Base-by-base conservation (phyloP, 2,888 invertebrate genomes). In the Cacoxenus indagator region DNA sequence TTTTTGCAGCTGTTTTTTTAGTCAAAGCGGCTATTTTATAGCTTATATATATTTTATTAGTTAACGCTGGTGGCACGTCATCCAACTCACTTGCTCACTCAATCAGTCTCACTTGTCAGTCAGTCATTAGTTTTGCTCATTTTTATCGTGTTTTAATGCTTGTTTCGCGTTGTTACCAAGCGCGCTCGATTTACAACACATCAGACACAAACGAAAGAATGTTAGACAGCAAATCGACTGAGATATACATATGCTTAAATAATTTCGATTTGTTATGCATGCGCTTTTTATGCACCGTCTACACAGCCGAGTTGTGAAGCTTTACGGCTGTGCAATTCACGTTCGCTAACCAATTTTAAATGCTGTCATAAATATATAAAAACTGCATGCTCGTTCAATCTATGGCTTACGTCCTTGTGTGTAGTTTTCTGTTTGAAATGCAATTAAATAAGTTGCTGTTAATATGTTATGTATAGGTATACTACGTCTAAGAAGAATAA, bases 161-260 rank as follows among this genome's bases (percentile, higher is more conserved):
- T 55, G 55, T 55, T 62, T 62, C 11, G 45, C 29, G 24, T 65
- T 70, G 78, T 79, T 79, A 82, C 84, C 70, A 83, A 37, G 82
- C 76, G 78, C 61, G 51, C 71, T 76, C 78, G 69, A 72, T 74
- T 71, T 69, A 67, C 67, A 79, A 48, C 5, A 37, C 37, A 37
- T 37, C 37, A 37, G 8, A 37, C 37, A 37, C 14, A 4, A 11
- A 37, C 37, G 8, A 37, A 37, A 37, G 37, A 37, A 37, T 37
- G 37, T 37, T 37, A 37, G 37, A 37, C 37, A 37, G 9, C 14
- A 37, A 8, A 37, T 14, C 14, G 37, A 11, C 37, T 11, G 8
- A 37, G 8, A 11, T 37, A 37, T 37, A 1, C 9, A 31, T 31
- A 31, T 31, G 31, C 37, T 37, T 14, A 37, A 37, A 4, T 37